Base-by-base conservation (phyloP, 1,140 invertebrate species). In the Zaprionus taronus region DNA sequence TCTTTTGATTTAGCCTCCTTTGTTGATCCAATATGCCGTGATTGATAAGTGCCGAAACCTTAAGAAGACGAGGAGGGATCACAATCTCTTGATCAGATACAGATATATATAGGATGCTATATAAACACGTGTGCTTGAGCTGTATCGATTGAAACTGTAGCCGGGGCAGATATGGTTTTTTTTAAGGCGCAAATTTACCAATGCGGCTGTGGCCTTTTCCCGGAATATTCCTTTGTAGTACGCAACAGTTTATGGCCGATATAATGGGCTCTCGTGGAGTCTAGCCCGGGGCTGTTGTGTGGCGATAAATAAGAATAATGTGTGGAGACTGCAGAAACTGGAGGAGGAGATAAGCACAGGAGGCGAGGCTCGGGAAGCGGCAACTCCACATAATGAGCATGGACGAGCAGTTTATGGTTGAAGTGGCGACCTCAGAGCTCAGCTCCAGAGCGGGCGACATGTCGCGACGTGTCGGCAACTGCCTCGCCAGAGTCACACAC, bases 381-480 rank as follows among this genome's bases (percentile, higher is more conserved):
- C 47, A 75, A 60, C 68, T 72, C 71, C 62, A 49, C 67, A 70
- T 86, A 86, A 86, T 86, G 83, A 89, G 72, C 83, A 81, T 85
- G 79, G 81, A 76, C 73, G 79, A 74, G 81, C 82, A 82, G 82
- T 85, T 85, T 85, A 85, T 89, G 80, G 80, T 89, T 83, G 83
- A 89, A 87, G 79, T 87, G 81, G 53, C 65, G 67, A 71, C 67
- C 70, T 71, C 44, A 71, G 67, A 56, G 51, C 28, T 38, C 26
- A 71, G 81, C 77, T 79, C 49, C 66, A 69, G 69, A 83, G 66
- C 49, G 68, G 72, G 60, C 72, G 60, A 70, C 60, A 67, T 67
- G 65, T 67, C 65, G 53, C 58, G 58, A 75, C 60, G 66, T 71
- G 58, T 71, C 60, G 67, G 61, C 61, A 64, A 64, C 63, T 74